A percentile compares a stretch with the other conserved stretches of the same genome.
Conservation (phyloP, 2,888 invertebrate species). For the Tiphia femorata region DNA sequence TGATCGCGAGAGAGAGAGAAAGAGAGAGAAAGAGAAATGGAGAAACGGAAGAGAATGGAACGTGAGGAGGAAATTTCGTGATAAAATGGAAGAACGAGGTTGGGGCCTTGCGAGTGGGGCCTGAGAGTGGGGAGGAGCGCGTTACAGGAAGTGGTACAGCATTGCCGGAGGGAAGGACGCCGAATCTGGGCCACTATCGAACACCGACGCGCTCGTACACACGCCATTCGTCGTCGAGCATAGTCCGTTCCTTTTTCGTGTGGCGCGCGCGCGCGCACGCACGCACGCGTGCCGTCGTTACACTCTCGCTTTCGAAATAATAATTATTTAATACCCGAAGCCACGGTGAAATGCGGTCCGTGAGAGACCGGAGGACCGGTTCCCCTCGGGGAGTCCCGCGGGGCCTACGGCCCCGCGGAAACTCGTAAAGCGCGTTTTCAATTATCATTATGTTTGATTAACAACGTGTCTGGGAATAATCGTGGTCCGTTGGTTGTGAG, state of each 20-base stretch:
- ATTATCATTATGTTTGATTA: too few species aligned
- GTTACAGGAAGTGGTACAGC: slow-evolving; percentile 59
- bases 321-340: slow-evolving; percentile 65
- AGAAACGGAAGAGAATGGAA: neutral
- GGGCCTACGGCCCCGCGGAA: too few species aligned
- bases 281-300: slow-evolving; percentile 25
- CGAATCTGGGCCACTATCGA: slow-evolving; percentile 61
- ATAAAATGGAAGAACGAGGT: slow-evolving; percentile 16
- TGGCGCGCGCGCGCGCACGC: neutral
- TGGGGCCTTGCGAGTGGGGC: neutral
- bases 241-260: slow-evolving; percentile 18
- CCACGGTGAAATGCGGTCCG: slow-evolving; percentile 48
- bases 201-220: too few species aligned
- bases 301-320: slow-evolving; percentile 66
- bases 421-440: too few species aligned
- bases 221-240: slow-evolving; percentile 5
- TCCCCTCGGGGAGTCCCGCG: slow-evolving; percentile 19
- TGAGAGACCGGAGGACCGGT: slow-evolving; percentile 23
- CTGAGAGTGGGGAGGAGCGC: neutral
- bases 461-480: too few species aligned
- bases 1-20: neutral
- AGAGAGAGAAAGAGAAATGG: neutral
- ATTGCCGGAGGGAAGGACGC: slow-evolving; percentile 68
- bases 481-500: too few species aligned
- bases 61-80: slow-evolving; percentile 4